These are phyloP conservation scores for Lagorchestes hirsutus DNA, from an alignment of 2,797 vertebrate genomes.

Conservation along the genomic window DNA sequence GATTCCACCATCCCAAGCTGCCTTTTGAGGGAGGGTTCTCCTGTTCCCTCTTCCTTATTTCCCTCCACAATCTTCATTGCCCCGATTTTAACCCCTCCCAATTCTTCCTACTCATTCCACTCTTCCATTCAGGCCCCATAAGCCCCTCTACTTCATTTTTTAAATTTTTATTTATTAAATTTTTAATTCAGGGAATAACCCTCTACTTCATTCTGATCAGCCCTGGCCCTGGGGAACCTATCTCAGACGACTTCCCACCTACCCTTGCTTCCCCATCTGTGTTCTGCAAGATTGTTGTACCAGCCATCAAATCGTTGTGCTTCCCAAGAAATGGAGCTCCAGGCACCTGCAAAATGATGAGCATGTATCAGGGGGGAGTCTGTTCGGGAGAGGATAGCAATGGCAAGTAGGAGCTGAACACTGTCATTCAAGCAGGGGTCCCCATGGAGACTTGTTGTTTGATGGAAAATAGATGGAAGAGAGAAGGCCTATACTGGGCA, in stretches of 20 bases:
- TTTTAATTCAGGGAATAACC: not conserved
- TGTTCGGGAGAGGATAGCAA: not conserved
- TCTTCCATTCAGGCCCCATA: not conserved
- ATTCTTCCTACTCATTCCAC: not conserved
- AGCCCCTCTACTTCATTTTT: not conserved
- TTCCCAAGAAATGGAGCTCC: constrained; percentile 89
- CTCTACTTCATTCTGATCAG: not conserved
- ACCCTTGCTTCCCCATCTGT: constrained; percentile 91
- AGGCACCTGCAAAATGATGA: constrained; percentile 81
- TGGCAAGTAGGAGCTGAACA: not conserved
- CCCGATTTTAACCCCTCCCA: not conserved
- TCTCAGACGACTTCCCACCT: constrained; percentile 60
- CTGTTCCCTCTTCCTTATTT: not conserved
- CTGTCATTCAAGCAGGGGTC: not conserved
- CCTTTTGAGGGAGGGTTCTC: not conserved
- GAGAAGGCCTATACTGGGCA: not conserved
- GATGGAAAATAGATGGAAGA: not conserved
- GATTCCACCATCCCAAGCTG: not conserved
- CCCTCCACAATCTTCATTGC: not conserved
- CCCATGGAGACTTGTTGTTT: constrained; percentile 19
- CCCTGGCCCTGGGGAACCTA: not conserved
- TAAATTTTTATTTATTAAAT: not conserved
- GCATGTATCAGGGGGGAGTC: not conserved
- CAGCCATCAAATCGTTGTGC: constrained; percentile 95
- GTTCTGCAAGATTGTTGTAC: constrained; percentile 95